Conservation (phyloP, 2,888 invertebrate species). For the Catocala nupta region DNA sequence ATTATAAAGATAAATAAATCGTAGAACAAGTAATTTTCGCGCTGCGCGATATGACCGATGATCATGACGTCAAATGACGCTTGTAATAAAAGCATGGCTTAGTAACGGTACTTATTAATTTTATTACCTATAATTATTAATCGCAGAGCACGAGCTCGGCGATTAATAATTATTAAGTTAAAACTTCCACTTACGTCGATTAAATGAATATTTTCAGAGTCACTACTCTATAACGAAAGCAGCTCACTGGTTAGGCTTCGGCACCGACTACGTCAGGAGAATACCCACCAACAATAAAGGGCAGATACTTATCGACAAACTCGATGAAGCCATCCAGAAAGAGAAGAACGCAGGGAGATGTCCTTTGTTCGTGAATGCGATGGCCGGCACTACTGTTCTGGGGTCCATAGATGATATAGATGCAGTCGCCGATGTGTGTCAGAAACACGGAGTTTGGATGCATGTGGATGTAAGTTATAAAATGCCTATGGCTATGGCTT, state of each 20-base stretch:
- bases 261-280: conserved; percentile 89
- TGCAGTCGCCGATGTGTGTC: conserved; percentile 90
- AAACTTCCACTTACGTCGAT: background rate
- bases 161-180: background rate
- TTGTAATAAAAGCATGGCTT: background rate
- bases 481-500: background rate
- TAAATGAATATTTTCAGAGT: conserved; percentile 76
- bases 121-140: too few species aligned
- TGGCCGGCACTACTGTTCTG: conserved; percentile 93
- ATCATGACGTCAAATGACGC: too few species aligned
- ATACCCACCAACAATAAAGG: conserved; percentile 90
- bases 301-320: conserved; percentile 88
- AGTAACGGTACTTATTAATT: too few species aligned
- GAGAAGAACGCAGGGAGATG: conserved; percentile 79
- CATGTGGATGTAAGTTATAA: conserved; percentile 91
- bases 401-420: conserved; percentile 93
- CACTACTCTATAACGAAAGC: conserved; percentile 95
- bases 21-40: too few species aligned
- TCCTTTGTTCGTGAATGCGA: conserved; percentile 92
- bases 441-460: conserved; percentile 91
- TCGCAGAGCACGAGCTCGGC: too few species aligned
- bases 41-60: too few species aligned
- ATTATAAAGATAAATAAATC: too few species aligned
- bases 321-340: conserved; percentile 87
- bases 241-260: conserved; percentile 94